Evolutionary conservation across 2,113 vertebrate species (phyloP).

Genomic region (Oryzias melastigma): DNA sequence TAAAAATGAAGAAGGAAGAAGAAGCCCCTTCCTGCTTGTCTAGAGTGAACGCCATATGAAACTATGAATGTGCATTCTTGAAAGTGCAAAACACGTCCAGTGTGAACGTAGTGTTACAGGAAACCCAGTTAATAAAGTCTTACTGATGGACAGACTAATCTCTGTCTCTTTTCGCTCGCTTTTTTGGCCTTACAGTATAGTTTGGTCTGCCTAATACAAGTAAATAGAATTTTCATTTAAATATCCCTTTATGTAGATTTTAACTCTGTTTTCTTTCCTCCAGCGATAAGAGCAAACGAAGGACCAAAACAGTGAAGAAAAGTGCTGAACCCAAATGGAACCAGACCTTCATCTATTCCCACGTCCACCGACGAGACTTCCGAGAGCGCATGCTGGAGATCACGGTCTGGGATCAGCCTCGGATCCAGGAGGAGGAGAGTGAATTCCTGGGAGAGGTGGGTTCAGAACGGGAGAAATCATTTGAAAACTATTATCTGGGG

Average conservation of each 20-base stretch:
- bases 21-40: too few species aligned
- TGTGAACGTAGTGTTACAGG: too few species aligned
- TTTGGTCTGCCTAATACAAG: too few species aligned
- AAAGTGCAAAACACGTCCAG: too few species aligned
- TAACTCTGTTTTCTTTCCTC: neutral
- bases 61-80: too few species aligned
- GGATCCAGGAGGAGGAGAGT: slow-evolving; percentile 96
- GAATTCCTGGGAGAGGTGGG: slow-evolving; percentile 96
- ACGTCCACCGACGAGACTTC: slow-evolving; percentile 96
- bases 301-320: slow-evolving; percentile 98
- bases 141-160: too few species aligned
- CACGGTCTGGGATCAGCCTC: slow-evolving; percentile 96
- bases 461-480: neutral
- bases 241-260: neutral
- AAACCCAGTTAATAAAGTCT: too few species aligned
- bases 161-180: too few species aligned
- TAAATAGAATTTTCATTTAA: neutral
- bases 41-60: too few species aligned
- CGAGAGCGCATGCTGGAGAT: slow-evolving; percentile 98
- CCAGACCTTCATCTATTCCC: slow-evolving; percentile 96
- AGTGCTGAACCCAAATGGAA: slow-evolving; percentile 96
- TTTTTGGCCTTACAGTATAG: too few species aligned
- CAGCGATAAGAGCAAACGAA: slow-evolving; percentile 97
- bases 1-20: too few species aligned
- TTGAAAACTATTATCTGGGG: too few species aligned